Evolutionary conservation across 2,113 vertebrate species (phyloP), one percentile per base, ranked within the genome.

Genomic region (Psephotus haematonotus): DNA sequence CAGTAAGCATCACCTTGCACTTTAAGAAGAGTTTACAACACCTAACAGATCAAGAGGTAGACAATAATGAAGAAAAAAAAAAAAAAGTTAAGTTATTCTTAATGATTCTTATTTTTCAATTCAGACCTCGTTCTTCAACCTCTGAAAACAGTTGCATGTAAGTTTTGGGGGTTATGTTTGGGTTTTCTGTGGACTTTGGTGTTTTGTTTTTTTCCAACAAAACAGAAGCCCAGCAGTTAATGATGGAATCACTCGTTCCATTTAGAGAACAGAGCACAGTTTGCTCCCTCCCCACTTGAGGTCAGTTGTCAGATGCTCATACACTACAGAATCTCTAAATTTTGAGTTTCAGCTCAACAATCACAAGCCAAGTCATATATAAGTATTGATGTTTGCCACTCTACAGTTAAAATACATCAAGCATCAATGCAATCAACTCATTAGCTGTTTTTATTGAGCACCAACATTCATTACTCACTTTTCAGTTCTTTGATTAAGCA

Each of bases 371-470:
- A 94, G 96, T 95, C 94, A 88, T 89, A 93, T 43, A 64, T 33
- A 94, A 53, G 78, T 77, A 97, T 86, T 96, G 96, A 93, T 97
- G 91, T 96, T 90, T 97, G 94, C 94, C 87, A 53, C 93, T 95
- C 94, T 63, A 62, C 89, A 89, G 95, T 86, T 88, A 93, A 97
- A 97, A 95, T 93, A 93, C 71, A 93, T 89, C 91, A 92, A 94
- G 95, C 89, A 94, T 95, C 96, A 95, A 97, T 95, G 92, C 97
- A 96, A 87, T 96, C 97, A 95, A 94, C 95, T 97, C 97, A 97
- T 97, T 96, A 97, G 96, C 92, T 29, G 83, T 59, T 90, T 95
- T 70, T 89, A 97, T 77, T 24, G 88, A 96, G 96, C 91, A 89
- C 90, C 93, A 55, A 24, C 71, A 75, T 74, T 95, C 96, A 63